phyloP scores from a whole-genome alignment of 2,888 invertebrate species.

The Clunio marinus region DNA sequence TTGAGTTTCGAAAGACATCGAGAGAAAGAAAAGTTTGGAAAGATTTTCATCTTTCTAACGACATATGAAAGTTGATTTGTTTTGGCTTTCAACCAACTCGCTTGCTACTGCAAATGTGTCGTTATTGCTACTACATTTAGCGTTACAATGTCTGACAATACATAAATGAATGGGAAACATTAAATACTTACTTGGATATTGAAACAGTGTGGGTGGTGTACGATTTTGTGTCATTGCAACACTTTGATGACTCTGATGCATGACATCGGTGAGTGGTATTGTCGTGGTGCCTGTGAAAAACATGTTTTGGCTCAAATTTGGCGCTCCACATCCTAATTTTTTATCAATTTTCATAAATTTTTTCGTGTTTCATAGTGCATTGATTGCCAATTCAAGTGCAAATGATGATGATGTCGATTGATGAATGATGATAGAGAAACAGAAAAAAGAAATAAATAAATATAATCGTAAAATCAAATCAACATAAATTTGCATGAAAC shows the following conservation, averaged over 20 bases:
- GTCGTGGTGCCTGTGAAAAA: constrained; percentile 43
- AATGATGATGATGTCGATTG: constrained; percentile 29
- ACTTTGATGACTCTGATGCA: constrained; percentile 36
- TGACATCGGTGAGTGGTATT: constrained; percentile 41
- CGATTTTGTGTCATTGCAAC: constrained; percentile 45
- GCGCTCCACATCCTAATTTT: constrained; percentile 41
- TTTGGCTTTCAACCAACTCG: constrained; percentile 27
- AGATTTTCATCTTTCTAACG: not conserved
- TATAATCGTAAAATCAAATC: constrained; percentile 28
- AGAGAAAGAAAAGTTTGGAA: not conserved
- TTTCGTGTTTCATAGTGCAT: constrained; percentile 2
- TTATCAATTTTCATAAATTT: not conserved
- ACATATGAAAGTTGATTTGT: constrained; percentile 3
- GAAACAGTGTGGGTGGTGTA: constrained; percentile 71
- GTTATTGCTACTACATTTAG: no score
- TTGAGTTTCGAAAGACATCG: not conserved
- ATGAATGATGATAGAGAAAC: constrained; percentile 16
- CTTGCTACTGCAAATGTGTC: not conserved
- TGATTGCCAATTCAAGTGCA: constrained; percentile 17
- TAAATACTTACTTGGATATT: constrained; percentile 68
- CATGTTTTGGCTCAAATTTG: constrained; percentile 43
- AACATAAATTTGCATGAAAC: constrained; percentile 26
- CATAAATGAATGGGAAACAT: not conserved
- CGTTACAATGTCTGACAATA: not conserved
- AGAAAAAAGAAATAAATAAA: not conserved